Conservation (phyloP, 2,888 invertebrate genomes). For the Apocheima hispidaria region DNA sequence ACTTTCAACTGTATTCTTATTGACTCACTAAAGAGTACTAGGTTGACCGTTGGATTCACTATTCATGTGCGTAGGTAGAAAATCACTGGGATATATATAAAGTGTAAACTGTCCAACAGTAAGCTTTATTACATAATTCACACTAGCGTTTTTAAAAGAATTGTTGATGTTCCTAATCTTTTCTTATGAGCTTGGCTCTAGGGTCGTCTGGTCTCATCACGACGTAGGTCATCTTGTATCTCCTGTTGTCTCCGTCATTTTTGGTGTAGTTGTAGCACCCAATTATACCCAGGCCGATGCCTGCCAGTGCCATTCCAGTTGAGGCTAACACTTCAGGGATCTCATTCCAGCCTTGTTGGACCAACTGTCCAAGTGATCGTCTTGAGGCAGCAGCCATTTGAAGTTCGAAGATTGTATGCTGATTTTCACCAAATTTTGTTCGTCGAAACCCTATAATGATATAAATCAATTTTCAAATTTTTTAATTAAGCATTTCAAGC, state of each 20-base stretch:
- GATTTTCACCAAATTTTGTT: background rate
- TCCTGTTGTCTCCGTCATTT: conserved; percentile 88
- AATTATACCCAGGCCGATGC: conserved; percentile 79
- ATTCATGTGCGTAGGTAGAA: background rate
- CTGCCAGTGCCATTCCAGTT: conserved; percentile 85
- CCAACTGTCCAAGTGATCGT: conserved; percentile 68
- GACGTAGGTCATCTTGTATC: conserved; percentile 87
- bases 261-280: conserved; percentile 82
- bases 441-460: too few species aligned
- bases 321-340: conserved; percentile 90
- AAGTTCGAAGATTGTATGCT: background rate
- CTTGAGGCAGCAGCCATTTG: conserved; percentile 70
- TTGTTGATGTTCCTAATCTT: conserved; percentile 68
- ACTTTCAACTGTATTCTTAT: background rate
- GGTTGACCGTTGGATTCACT: background rate
- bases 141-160: conserved; percentile 46
- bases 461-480: too few species aligned
- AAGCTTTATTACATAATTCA: conserved; percentile 78
- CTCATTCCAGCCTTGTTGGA: conserved; percentile 87
- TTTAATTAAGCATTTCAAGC: too few species aligned
- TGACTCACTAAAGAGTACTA: background rate
- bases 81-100: conserved; percentile 25
- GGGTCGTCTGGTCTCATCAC: conserved; percentile 90
- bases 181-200: conserved; percentile 82
- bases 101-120: conserved; percentile 39